Conservation (phyloP, 2,797 vertebrate species). For the Epinephelus awoara region DNA sequence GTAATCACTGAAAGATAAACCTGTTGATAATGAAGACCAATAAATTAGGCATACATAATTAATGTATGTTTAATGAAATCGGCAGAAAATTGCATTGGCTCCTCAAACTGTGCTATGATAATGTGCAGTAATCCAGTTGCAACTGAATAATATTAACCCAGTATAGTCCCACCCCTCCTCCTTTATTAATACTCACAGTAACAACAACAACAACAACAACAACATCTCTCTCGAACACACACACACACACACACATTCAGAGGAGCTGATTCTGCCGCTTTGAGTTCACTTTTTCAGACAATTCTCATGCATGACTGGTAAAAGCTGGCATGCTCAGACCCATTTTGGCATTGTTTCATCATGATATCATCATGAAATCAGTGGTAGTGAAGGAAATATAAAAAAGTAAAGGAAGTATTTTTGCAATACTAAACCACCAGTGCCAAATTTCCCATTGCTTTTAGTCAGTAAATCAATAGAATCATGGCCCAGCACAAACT, state of each 20-base stretch:
- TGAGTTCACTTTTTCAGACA: conserved; percentile 6
- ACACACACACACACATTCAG: background rate
- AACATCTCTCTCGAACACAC: background rate
- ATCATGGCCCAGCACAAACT: background rate
- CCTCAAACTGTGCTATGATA: conserved; percentile 56
- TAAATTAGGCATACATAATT: conserved; percentile 76
- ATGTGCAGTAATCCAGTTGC: conserved; percentile 63
- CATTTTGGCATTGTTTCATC: background rate
- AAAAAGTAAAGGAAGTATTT: background rate
- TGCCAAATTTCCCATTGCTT: background rate
- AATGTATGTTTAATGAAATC: conserved; percentile 72
- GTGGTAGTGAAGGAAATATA: too few relatives aligned
- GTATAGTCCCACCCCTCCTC: background rate
- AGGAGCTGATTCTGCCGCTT: background rate
- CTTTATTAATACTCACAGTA: conserved; percentile 34
- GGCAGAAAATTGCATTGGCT: conserved; percentile 61
- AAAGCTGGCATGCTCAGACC: background rate
- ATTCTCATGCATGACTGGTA: background rate
- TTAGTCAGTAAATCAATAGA: background rate
- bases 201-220: conserved; percentile 28
- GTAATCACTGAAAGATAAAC: conserved; percentile 72
- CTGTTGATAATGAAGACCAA: conserved; percentile 74
- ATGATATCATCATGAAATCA: background rate
- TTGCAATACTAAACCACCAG: background rate
- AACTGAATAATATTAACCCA: conserved; percentile 66